Base-by-base conservation (phyloP, 2,797 vertebrate genomes). In the Notamacropus eugenii region DNA sequence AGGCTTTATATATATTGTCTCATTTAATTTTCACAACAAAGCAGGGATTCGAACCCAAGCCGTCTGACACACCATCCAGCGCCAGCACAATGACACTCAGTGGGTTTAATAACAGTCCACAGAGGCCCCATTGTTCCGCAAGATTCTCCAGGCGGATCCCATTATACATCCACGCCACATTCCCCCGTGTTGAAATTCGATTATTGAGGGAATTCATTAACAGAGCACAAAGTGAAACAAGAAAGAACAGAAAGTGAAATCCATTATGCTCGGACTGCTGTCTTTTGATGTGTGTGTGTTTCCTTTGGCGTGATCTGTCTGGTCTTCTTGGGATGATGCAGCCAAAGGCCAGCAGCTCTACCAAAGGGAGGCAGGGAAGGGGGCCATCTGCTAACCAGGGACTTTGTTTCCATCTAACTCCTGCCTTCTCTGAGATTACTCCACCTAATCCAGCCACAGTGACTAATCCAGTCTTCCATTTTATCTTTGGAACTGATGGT, bases 371-470 rank as follows among this genome's bases (percentile, higher is more conserved):
- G 28, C 55, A 50, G 91, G 92, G 92, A 57, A 92, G 6, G 56
- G 92, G 62, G 82, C 94, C 67, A n/a, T 90, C 93, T 97, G 97
- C 54, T 0, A 92, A 46, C 52, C 28, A 56, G 55, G 92, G 92
- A 59, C 16, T 96, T 67, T 92, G 59, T 46, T 94, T 54, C 19
- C 27, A 24, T 14, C 4, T 34, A 46, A n/a, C 82, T 57, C 96
- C 90, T 62, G 95, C 59, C 94, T 95, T 92, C 95, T 92, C 91
- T 0, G 14, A 62, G 92, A 94, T 92, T 92, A 92, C 29, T 93
- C 91, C 94, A 91, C 82, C 97, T 97, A 96, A 97, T 96, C 96
- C 96, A 62, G 96, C 93, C 90, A 93, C 94, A 62, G 87, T 94
- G 96, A 95, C 97, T 93, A 96, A 97, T 96, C 94, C 91, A 31